Evolutionary conservation across 53 echinoderm and acorn worm species (phyloP).

Genomic region (Stichopus horrens): DNA sequence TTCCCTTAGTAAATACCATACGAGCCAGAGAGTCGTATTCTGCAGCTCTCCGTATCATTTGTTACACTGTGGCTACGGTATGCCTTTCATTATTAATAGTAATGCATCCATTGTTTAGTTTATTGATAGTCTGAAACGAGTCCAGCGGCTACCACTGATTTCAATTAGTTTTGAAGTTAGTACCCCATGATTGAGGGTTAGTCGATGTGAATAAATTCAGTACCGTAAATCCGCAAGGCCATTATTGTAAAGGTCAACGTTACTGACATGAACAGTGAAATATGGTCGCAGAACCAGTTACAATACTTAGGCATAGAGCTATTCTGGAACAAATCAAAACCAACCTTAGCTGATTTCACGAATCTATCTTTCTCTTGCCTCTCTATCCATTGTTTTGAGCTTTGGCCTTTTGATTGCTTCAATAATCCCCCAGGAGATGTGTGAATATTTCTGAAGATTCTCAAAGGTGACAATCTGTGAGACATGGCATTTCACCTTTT

Average conservation of each 20-base stretch:
- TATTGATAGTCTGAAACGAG: too few species aligned
- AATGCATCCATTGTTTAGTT: too few species aligned
- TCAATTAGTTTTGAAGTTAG: too few species aligned
- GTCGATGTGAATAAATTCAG: neutral
- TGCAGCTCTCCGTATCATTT: too few species aligned
- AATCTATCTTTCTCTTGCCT: conserved; percentile 76
- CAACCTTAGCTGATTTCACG: conserved; percentile 77
- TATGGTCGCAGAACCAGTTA: neutral
- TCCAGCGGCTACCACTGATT: too few species aligned
- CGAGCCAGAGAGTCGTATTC: too few species aligned
- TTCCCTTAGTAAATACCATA: too few species aligned
- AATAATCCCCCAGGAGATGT: neutral
- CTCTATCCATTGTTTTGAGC: conserved; percentile 75
- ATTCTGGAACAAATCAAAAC: neutral
- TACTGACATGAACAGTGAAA: too few species aligned
- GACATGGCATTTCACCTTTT: neutral
- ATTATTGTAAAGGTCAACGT: neutral
- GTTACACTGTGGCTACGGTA: too few species aligned
- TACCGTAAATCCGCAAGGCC: neutral
- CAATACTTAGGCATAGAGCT: neutral
- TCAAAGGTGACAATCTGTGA: neutral
- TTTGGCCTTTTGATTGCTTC: conserved; percentile 55
- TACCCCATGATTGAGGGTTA: too few species aligned
- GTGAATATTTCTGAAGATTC: conserved; percentile 11
- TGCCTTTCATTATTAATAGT: too few species aligned